phyloP scores from a whole-genome alignment of 2,113 vertebrate genomes.

The Tetrao urogallus region DNA sequence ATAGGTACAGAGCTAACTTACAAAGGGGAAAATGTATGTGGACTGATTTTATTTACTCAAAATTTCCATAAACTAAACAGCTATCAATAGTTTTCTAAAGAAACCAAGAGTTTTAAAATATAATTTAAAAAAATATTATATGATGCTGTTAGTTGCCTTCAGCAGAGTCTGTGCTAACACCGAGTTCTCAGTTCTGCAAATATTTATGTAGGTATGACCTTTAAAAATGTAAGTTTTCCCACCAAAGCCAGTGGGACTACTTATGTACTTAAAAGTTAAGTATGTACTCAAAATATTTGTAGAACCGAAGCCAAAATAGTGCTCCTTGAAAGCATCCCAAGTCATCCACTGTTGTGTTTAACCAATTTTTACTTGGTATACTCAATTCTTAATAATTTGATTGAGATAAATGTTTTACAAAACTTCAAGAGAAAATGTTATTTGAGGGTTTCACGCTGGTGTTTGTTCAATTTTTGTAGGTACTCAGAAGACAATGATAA shows the following conservation, averaged over 20 bases:
- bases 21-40: neutral
- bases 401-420: neutral
- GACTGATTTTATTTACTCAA: neutral
- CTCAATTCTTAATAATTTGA: neutral
- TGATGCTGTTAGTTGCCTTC: neutral
- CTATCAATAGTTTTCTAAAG: neutral
- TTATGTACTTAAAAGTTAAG: slow-evolving; percentile 26
- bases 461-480: neutral
- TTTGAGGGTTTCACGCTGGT: neutral
- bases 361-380: neutral
- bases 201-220: slow-evolving; percentile 18
- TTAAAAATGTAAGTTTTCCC: neutral
- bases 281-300: slow-evolving; percentile 32
- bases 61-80: neutral
- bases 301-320: slow-evolving; percentile 16
- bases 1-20: neutral
- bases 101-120: neutral
- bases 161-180: neutral
- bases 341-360: neutral
- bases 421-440: neutral
- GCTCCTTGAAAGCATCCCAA: slow-evolving; percentile 15
- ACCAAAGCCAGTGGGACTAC: slow-evolving; percentile 5
- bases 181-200: neutral
- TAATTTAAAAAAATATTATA: neutral
- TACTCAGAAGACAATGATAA: neutral